phyloP scores from a whole-genome alignment of 2,113 vertebrate genomes.

The Zapornia atra region DNA sequence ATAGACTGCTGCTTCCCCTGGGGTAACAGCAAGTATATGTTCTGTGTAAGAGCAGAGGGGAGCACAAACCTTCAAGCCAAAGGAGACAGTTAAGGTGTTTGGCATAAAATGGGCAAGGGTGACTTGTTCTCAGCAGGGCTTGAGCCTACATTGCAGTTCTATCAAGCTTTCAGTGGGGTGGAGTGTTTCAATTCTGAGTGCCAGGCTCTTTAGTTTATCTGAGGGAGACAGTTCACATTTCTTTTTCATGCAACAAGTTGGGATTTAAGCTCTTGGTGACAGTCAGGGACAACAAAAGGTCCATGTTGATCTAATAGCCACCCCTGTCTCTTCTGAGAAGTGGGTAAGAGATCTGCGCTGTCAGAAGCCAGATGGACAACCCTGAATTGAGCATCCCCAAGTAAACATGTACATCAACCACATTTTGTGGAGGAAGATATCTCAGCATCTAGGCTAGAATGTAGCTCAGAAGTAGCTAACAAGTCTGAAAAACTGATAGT shows the following conservation, averaged over 20 bases:
- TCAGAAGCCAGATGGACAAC: not conserved
- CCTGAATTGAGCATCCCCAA: not conserved
- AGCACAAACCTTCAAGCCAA: not conserved
- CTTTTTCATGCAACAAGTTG: not conserved
- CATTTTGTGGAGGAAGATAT: not conserved
- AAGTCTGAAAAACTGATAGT: not conserved
- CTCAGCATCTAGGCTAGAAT: not conserved
- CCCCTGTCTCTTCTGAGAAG: not conserved
- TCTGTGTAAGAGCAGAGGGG: not conserved
- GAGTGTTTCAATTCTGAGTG: not conserved
- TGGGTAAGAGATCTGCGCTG: not conserved
- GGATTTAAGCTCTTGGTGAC: not conserved
- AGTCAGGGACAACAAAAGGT: not conserved
- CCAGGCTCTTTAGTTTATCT: not conserved
- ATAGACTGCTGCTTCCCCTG: not conserved
- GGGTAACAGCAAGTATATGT: not conserved
- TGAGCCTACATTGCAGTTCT: not conserved
- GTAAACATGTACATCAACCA: not conserved
- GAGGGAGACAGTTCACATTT: not conserved
- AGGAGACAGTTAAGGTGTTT: not conserved
- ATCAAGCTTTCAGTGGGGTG: not conserved
- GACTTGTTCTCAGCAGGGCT: not conserved
- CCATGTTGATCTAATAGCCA: not conserved
- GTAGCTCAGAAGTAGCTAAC: not conserved
- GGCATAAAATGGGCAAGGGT: not conserved